phyloP scores from a whole-genome alignment of 2,797 vertebrate species.

The Schizothorax lantsangensis region DNA sequence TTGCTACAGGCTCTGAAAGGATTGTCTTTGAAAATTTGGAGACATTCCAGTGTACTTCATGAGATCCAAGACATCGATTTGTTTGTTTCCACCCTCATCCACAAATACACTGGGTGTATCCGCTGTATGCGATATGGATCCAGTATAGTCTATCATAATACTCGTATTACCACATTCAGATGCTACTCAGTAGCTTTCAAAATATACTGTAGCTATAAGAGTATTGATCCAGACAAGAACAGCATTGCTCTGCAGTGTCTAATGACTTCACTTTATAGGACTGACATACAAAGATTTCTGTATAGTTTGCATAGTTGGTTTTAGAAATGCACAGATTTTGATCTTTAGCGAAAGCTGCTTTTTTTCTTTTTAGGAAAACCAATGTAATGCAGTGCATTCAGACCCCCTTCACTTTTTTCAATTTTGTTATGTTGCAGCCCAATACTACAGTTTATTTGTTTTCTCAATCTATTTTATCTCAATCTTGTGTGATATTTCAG shows the following conservation, averaged over 20 bases:
- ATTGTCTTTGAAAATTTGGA: neutral
- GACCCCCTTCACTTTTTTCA: no score
- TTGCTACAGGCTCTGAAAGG: neutral
- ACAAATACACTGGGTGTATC: neutral
- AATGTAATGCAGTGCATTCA: neutral
- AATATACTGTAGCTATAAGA: neutral
- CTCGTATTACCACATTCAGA: neutral
- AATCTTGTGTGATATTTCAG: no score
- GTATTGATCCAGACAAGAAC: constrained; percentile 34
- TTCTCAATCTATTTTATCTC: no score
- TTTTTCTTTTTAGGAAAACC: neutral
- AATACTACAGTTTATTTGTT: no score
- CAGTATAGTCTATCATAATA: neutral
- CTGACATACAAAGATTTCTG: constrained; percentile 86
- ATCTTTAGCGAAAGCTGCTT: neutral
- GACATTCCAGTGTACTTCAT: neutral
- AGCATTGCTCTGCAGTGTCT: constrained; percentile 63
- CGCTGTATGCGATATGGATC: neutral
- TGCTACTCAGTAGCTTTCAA: neutral
- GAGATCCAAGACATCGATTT: constrained; percentile 33
- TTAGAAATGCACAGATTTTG: neutral
- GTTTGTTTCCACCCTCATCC: constrained; percentile 17
- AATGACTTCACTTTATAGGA: constrained; percentile 80
- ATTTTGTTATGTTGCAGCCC: no score
- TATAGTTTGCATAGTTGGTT: constrained; percentile 85